Evolutionary conservation across 2,797 vertebrate species (phyloP), one percentile per base, ranked within the genome.

Genomic region (Erithacus rubecula): DNA sequence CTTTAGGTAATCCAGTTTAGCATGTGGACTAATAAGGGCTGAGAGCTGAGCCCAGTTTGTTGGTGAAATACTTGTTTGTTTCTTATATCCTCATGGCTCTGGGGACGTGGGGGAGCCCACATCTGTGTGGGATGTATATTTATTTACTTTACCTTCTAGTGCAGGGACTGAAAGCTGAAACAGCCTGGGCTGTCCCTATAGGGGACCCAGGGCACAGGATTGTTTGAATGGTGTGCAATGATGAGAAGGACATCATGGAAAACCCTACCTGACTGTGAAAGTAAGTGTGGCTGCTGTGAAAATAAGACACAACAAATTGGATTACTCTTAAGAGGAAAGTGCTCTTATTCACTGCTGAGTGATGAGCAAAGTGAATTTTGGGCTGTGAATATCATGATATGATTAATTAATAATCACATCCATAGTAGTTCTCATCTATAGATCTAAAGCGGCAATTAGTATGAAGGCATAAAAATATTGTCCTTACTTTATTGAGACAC

Each of bases 381-480:
- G 41, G 34, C 63, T 71, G 17, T 69, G 69, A 91, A 39, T 88
- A 88, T 79, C 56, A 70, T 30, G 16, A 69, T 67, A 39, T 72
- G 83, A 80, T 91, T 92, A 95, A 93, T 93, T 91, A 83, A 37
- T 90, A 89, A 93, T 94, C 72, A 58, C 62, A 86, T 95, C 44
- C 37, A 46, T 65, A 69, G 29, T 41, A 44, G 65, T 89, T 95
- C 75, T 89, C 81, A 92, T 92, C 78, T 93, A 59, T 62, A 80
- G 53, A 92, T 93, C 75, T 89, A 85, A 92, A 95, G 62, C 91
- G 59, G 77, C 75, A 95, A 95, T 97, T 96, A 96, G 84, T 70
- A 87, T 79, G 60, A 85, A 90, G 83, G 19, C 8, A 27, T 62
- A 55, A 92, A 96, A 89, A 64, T 81, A 80, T 27, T 93, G 63